These are phyloP conservation scores for Notothenia rossii DNA, from an alignment of 2,113 vertebrate genomes.

Conservation along the genomic window DNA sequence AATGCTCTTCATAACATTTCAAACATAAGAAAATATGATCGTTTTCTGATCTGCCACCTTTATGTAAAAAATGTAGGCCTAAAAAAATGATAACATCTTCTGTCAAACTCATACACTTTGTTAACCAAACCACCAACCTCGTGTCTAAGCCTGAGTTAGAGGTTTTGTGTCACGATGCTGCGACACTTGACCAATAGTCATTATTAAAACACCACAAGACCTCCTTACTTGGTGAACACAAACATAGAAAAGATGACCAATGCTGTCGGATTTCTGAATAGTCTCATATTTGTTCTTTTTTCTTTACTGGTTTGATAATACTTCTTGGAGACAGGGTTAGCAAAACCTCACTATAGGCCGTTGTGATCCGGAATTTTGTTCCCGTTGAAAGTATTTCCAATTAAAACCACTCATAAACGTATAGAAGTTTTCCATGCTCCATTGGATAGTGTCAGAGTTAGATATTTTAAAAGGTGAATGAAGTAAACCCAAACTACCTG, in stretches of 20 bases:
- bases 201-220: conserved; percentile 18
- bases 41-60: background rate
- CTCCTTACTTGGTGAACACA: background rate
- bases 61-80: too few relatives aligned
- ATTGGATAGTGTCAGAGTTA: background rate
- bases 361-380: background rate
- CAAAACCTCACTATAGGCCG: background rate
- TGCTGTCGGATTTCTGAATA: background rate
- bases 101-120: conserved; percentile 1
- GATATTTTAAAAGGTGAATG: conserved; percentile 1
- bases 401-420: too few relatives aligned
- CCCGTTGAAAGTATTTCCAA: background rate
- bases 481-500: background rate
- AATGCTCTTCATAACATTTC: background rate
- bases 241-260: conserved; percentile 1
- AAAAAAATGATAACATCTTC: too few relatives aligned
- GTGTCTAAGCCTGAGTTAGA: background rate
- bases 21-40: background rate
- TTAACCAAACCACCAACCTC: conserved; percentile 2
- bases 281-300: background rate
- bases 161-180: background rate
- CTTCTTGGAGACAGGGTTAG: background rate
- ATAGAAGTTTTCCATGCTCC: background rate
- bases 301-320: background rate
- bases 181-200: background rate